Evolutionary conservation across 2,888 invertebrate genomes (phyloP).

Genomic region (Drosophila diplacantha): DNA sequence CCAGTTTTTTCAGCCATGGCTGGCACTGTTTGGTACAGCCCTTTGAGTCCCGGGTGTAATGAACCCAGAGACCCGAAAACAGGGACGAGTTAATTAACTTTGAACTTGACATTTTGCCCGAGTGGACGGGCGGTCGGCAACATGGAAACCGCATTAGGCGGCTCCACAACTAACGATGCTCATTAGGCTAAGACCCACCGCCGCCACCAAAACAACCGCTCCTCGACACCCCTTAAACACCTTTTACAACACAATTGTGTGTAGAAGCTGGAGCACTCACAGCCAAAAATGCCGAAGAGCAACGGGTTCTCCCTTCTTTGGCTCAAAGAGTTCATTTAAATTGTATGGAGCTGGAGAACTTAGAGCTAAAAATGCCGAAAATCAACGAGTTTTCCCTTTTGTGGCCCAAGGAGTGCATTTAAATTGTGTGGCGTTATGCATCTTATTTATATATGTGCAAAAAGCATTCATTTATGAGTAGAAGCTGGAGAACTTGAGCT

Average conservation of each 20-base stretch:
- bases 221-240: background rate
- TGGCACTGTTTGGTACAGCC: background rate
- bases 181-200: slow-evolving; percentile 36
- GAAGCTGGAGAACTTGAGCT: no score
- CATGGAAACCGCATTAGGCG: slow-evolving; percentile 59
- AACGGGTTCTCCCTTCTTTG: background rate
- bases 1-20: background rate
- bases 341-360: background rate
- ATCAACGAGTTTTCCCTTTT: no score
- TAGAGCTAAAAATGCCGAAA: no score
- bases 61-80: slow-evolving; percentile 14
- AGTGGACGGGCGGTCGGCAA: slow-evolving; percentile 37
- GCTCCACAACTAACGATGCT: slow-evolving; percentile 46
- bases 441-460: no score
- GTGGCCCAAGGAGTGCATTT: background rate
- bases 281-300: background rate
- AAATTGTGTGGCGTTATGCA: background rate
- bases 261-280: background rate
- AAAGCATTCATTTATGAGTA: no score
- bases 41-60: slow-evolving; percentile 26
- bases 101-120: slow-evolving; percentile 66
- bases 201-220: background rate
- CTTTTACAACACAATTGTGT: slow-evolving; percentile 5
- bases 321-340: background rate
- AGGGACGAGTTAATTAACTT: slow-evolving; percentile 59